phyloP scores from a whole-genome alignment of 2,888 invertebrate genomes.

The Balanococcus diminutus region DNA sequence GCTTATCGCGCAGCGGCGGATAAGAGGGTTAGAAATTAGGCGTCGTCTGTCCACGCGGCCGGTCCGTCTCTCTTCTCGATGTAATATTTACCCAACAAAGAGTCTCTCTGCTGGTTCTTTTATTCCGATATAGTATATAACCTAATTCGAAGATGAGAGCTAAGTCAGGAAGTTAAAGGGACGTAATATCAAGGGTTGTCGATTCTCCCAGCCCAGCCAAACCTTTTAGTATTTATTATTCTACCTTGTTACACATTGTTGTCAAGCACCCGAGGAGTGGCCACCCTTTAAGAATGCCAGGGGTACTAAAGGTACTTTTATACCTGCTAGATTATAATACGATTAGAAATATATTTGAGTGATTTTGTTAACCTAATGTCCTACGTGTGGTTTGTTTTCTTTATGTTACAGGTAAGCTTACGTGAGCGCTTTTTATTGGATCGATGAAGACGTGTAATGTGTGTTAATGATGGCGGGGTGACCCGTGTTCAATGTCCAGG shows the following conservation, averaged over 20 bases:
- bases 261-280: conserved; percentile 48
- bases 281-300: conserved; percentile 21
- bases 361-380: neutral
- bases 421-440: neutral
- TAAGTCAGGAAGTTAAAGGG: conserved; percentile 47
- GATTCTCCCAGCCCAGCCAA: conserved; percentile 41
- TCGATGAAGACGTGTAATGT: neutral
- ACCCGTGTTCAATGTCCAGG: no score
- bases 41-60: conserved; percentile 31
- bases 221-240: conserved; percentile 48
- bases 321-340: neutral
- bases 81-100: conserved; percentile 43
- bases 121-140: neutral
- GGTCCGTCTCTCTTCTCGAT: neutral
- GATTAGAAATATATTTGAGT: neutral
- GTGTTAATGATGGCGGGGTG: neutral
- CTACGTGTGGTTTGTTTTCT: neutral
- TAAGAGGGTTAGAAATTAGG: conserved; percentile 34
- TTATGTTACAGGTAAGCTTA: conserved; percentile 10
- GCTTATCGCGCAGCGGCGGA: neutral
- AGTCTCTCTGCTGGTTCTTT: neutral
- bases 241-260: conserved; percentile 46
- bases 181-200: conserved; percentile 36
- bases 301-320: neutral
- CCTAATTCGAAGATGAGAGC: neutral